Base-by-base conservation (phyloP, 2,113 vertebrate species). In the Hystrix cristata region DNA sequence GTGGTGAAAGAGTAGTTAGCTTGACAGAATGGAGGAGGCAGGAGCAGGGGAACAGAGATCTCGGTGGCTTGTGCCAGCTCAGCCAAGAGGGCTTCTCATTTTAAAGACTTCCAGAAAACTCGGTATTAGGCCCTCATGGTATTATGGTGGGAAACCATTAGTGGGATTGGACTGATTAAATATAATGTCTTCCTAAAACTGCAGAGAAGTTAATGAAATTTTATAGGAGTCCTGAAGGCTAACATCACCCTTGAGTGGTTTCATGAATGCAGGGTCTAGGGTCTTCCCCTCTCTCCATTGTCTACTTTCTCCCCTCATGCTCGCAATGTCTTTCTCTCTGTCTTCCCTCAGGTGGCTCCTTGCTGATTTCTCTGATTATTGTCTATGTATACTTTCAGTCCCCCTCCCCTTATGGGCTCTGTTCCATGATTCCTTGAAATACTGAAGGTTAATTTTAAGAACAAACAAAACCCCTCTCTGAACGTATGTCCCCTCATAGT, bases 1-100 rank as follows among this genome's bases (percentile, higher is more conserved):
- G 98, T 60, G 85, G 87, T 69, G 96, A 93, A 76, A 90, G 62
- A 60, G 71, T 0, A 95, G 65, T 64, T 84, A 93, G 34, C 0
- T 27, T 64, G 60, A 65, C 12, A n/a, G 12, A 64, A 43, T 55
- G 46, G 21, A 34, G 43, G 25, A n/a, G 34, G 2, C 4, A 88
- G 67, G 31, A 12, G 3, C 23, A 38, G 90, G 80, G 82, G 76
- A 79, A 60, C 9, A 83, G 72, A 82, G 51, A 60, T 29, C 38
- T 38, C 21, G n/a, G 59, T 64, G 55, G 21, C 25, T 38, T 38
- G 38, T 38, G 38, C 38, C 38, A 38, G 38, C 38, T 38, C 38
- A 38, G 38, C 38, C 38, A 38, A 38, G 38, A 38, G 38, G 38
- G 34, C 12, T 38, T 43, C 7, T 31, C 65, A 81, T 78, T 90